Base-by-base conservation (phyloP, 1,140 invertebrate species). In the Cardiocondyla obscurior region DNA sequence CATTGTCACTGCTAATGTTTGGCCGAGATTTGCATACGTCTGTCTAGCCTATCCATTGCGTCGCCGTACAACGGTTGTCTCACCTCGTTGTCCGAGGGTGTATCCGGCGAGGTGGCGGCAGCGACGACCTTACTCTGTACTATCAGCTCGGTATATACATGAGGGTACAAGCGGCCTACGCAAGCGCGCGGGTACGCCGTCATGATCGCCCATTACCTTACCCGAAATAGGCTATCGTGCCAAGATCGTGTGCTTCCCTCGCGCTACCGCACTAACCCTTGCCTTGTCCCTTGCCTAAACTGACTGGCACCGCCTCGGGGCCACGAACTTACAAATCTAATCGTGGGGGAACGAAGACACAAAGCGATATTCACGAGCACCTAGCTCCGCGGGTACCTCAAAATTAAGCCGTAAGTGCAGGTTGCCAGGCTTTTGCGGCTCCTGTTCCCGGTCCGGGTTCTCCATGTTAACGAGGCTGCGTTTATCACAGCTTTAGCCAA, bases 11-110 rank as follows among this genome's bases (percentile, higher is more conserved):
- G 84, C 85, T 90, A 90, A 90, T 94, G 92, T 94, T 94, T 93
- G 88, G 81, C 69, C 87, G 91, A 88, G 88, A 93, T 94, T 94
- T 94, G 93, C 92, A 94, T 94, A 92, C 88, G 93, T 93, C 92
- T 93, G 91, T 92, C 90, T 88, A 77, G 82, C 82, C 89, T 91
- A 85, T 90, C 87, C 88, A 89, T 88, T 90, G 57, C 65, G 51
- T 51, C 85, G 72, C 81, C 49, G 69, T 87, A 70, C 79, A 73
- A 44, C 62, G 22, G 30, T 76, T 70, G 81, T 70, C 79, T 87
- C 84, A 82, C 64, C 76, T 86, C 83, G 84, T 85, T 86, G 86
- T 86, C 51, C 83, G 64, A 79, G 79, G 79, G 81, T 87, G 81
- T 86, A 85, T 86, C 83, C 85, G 62, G 30, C 42, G n/a, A 28